phyloP scores from a whole-genome alignment of 2,888 invertebrate species.

The Horisme vitalbata region DNA sequence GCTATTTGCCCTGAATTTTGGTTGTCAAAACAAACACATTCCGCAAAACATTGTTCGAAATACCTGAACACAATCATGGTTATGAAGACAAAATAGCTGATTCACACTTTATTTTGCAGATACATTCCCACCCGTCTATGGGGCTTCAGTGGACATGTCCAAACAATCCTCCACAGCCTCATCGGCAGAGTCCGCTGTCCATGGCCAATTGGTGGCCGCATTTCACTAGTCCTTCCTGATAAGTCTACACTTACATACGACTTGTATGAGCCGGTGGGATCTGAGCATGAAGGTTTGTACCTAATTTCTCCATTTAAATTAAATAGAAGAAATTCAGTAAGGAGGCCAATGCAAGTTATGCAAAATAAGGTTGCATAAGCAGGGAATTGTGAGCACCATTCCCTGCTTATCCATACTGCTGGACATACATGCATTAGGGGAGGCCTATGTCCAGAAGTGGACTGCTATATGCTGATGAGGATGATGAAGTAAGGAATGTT shows the following conservation, averaged over 20 bases:
- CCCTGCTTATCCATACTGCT: no score
- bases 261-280: conserved; percentile 91
- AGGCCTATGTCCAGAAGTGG: no score
- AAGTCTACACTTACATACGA: conserved; percentile 96
- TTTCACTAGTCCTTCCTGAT: conserved; percentile 89
- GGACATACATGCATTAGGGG: no score
- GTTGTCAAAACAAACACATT: conserved; percentile 17
- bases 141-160: conserved; percentile 98
- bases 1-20: not conserved
- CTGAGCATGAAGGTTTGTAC: conserved; percentile 88
- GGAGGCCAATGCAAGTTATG: no score
- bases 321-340: no score
- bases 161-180: conserved; percentile 95
- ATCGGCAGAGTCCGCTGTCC: conserved; percentile 94
- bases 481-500: no score
- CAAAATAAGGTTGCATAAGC: not conserved
- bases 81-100: no score
- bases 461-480: no score
- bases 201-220: conserved; percentile 93
- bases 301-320: not conserved
- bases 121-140: conserved; percentile 95
- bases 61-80: not conserved
- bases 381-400: not conserved
- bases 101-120: conserved; percentile 75
- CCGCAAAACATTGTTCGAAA: no score